phyloP scores from a whole-genome alignment of 1,140 invertebrate species.

The Galendromus occidentalis region DNA sequence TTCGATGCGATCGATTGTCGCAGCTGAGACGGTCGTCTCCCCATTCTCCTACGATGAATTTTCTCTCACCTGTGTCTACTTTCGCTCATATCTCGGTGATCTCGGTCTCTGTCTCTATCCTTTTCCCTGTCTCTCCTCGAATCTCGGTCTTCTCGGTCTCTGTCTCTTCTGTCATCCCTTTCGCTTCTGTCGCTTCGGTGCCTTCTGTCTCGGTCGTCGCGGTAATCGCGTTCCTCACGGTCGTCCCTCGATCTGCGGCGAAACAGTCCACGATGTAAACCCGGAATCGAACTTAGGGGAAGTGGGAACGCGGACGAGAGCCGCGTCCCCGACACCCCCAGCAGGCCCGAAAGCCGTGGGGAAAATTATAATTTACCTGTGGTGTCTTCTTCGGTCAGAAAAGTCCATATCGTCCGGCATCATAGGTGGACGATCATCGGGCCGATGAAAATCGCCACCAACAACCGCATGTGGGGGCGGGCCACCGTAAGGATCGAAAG shows the following conservation, averaged over 20 bases:
- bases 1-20: no score
- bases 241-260: constrained; percentile 12
- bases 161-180: constrained; percentile 14
- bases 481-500: constrained; percentile 11
- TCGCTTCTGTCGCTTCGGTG: constrained; percentile 12
- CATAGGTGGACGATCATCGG: background rate
- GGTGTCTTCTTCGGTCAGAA: background rate
- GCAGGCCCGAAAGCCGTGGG: constrained; percentile 31
- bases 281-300: constrained; percentile 13
- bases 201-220: constrained; percentile 16
- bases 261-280: background rate
- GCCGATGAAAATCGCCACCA: background rate
- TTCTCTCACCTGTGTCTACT: no score
- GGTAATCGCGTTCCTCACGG: constrained; percentile 16
- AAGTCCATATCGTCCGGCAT: background rate
- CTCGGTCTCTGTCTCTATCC: constrained; percentile 16
- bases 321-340: constrained; percentile 12
- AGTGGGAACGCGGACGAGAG: constrained; percentile 14
- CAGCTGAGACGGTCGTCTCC: no score
- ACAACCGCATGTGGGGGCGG: background rate
- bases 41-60: no score
- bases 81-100: no score
- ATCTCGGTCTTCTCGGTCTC: constrained; percentile 18
- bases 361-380: background rate
- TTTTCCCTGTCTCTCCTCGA: constrained; percentile 17